These are phyloP conservation scores for Camelus dromedarius DNA, from an alignment of 2,113 vertebrate species.

Conservation along the genomic window DNA sequence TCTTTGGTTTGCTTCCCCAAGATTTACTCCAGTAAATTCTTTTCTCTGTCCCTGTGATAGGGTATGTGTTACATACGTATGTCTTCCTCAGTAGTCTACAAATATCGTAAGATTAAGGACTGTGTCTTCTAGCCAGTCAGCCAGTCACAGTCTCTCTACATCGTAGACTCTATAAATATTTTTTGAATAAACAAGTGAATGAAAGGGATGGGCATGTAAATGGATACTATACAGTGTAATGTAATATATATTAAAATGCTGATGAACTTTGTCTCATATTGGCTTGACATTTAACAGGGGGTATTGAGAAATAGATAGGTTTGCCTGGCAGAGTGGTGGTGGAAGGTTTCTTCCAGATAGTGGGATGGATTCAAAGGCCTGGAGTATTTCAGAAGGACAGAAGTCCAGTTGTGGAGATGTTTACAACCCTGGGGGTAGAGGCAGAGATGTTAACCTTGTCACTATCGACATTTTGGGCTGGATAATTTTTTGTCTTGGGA, in stretches of 20 bases:
- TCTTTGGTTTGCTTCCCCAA: not conserved
- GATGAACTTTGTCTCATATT: not conserved
- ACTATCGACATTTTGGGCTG: not conserved
- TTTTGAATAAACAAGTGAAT: slow-evolving; percentile 25
- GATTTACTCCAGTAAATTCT: not conserved
- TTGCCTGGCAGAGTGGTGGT: not conserved
- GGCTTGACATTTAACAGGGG: not conserved
- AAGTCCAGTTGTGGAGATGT: not conserved
- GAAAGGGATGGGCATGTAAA: not conserved
- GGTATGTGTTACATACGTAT: not conserved
- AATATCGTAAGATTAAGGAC: not conserved
- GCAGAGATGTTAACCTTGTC: not conserved
- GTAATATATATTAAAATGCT: not conserved
- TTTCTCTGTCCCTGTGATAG: not conserved
- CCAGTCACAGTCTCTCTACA: not conserved
- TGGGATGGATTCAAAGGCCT: not conserved
- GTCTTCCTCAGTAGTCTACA: not conserved
- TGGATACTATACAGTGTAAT: not conserved
- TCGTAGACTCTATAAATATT: not conserved
- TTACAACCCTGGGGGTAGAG: not conserved
- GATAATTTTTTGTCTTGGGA: not conserved
- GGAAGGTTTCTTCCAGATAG: not conserved
- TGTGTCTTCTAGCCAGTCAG: not conserved
- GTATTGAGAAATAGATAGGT: not conserved
- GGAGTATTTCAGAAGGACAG: not conserved